A percentile compares a stretch with the other conserved stretches of the same genome.
These are phyloP conservation scores for Orthochromis malagaraziensis DNA, from an alignment of 2,113 vertebrate genomes.

Conservation along the genomic window DNA sequence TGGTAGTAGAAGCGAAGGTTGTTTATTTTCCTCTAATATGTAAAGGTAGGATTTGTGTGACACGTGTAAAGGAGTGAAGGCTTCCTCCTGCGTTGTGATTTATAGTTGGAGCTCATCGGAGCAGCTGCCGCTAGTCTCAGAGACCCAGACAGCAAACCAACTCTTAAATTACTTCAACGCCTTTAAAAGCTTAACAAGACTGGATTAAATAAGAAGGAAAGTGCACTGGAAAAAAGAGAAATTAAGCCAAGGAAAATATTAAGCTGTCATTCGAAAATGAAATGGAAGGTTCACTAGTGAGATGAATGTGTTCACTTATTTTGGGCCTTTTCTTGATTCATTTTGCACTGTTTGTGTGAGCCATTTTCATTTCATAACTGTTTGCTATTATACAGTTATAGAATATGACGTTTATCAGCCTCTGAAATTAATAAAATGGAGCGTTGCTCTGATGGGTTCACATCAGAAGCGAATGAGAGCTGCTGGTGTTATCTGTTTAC, in stretches of 20 bases:
- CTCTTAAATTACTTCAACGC: background rate
- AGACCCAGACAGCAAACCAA: background rate
- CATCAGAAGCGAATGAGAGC: background rate
- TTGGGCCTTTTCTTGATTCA: background rate
- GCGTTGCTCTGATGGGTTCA: background rate
- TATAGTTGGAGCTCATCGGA: background rate
- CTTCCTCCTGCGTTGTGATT: constrained; percentile 21
- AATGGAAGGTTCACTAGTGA: background rate
- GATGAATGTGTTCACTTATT: background rate
- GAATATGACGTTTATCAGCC: background rate
- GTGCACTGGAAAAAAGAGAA: background rate
- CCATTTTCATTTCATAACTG: background rate
- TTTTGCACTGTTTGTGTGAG: background rate
- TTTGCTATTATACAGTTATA: background rate
- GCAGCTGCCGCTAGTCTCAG: background rate
- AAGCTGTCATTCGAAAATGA: background rate
- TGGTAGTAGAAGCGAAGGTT: background rate
- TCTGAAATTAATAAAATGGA: background rate
- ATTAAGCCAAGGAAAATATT: background rate
- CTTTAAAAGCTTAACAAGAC: background rate
- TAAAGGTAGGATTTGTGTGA: constrained; percentile 38
- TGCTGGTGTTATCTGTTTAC: constrained; percentile 23
- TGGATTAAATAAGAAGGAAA: background rate
- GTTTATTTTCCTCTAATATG: constrained; percentile 37
- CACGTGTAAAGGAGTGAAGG: constrained; percentile 1